phyloP scores from a whole-genome alignment of 2,797 vertebrate genomes.

The Cetoscarus ocellatus region DNA sequence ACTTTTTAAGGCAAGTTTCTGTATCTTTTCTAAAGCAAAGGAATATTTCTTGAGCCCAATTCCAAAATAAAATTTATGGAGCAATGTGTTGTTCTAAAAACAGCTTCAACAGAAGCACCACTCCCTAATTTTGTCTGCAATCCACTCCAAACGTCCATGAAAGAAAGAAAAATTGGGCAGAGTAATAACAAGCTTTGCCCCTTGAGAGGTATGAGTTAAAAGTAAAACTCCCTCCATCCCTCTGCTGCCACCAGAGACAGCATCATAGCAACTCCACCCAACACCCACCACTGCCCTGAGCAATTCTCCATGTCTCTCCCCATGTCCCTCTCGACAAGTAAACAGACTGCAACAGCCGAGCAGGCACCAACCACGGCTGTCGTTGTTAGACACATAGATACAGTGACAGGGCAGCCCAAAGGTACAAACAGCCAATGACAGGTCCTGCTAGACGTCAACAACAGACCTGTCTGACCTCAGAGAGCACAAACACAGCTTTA shows the following conservation, averaged over 20 bases:
- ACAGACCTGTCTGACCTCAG: conserved; percentile 17
- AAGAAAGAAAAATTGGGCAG: neutral
- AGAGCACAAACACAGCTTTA: conserved; percentile 22
- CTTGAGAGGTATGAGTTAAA: conserved; percentile 21
- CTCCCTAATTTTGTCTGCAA: neutral
- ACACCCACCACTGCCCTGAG: conserved; percentile 13
- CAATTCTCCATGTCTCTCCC: conserved; percentile 19
- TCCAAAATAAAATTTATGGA: neutral
- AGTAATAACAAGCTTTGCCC: conserved; percentile 6
- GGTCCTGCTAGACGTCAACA: conserved; percentile 15
- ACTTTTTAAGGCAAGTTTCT: neutral
- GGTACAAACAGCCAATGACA: conserved; percentile 30
- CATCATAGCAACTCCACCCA: conserved; percentile 56
- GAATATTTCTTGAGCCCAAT: neutral
- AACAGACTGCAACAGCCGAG: conserved; percentile 41
- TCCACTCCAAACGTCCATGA: neutral
- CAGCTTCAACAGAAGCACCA: neutral
- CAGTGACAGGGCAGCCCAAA: conserved; percentile 41
- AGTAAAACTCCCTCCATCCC: conserved; percentile 16
- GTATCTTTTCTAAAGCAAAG: neutral
- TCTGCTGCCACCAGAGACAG: conserved; percentile 45
- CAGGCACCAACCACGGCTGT: conserved; percentile 20
- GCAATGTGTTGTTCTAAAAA: neutral
- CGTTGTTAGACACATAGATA: neutral
- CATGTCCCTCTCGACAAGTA: conserved; percentile 15